Evolutionary conservation across 1,140 invertebrate genomes (phyloP).

Genomic region (Penaeus vannamei): DNA sequence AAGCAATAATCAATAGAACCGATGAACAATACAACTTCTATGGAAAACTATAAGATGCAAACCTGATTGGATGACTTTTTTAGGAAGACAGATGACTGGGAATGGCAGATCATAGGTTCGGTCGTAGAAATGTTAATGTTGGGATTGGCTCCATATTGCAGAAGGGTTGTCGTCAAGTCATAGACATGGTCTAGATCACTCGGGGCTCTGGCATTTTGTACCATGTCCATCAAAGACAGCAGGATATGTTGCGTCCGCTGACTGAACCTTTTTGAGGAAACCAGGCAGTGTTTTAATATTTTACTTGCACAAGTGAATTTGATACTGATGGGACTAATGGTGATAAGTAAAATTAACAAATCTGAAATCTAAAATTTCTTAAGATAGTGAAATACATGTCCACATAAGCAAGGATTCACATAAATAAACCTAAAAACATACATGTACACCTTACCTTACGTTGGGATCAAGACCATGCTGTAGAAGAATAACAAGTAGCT

Average conservation of each 20-base stretch:
- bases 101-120: conserved; percentile 73
- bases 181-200: conserved; percentile 80
- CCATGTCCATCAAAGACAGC: conserved; percentile 79
- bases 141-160: conserved; percentile 74
- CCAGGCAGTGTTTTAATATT: not conserved
- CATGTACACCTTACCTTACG: conserved; percentile 62
- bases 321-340: too few relatives aligned
- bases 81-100: conserved; percentile 76
- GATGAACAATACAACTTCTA: not conserved
- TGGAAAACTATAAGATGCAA: conserved; percentile 43
- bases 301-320: not conserved
- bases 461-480: conserved; percentile 79
- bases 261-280: conserved; percentile 70
- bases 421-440: not conserved
- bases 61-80: conserved; percentile 79
- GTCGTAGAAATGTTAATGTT: conserved; percentile 70
- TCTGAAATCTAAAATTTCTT: too few relatives aligned
- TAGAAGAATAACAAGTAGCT: conserved; percentile 79
- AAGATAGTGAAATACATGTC: too few relatives aligned
- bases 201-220: conserved; percentile 79
- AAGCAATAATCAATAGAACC: not conserved
- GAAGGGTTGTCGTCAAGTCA: conserved; percentile 79
- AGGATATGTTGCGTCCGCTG: conserved; percentile 79
- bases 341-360: too few relatives aligned
- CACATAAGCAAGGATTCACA: too few relatives aligned